Evolutionary conservation across 2,113 vertebrate species (phyloP).

Genomic region (Nematolebias whitei): DNA sequence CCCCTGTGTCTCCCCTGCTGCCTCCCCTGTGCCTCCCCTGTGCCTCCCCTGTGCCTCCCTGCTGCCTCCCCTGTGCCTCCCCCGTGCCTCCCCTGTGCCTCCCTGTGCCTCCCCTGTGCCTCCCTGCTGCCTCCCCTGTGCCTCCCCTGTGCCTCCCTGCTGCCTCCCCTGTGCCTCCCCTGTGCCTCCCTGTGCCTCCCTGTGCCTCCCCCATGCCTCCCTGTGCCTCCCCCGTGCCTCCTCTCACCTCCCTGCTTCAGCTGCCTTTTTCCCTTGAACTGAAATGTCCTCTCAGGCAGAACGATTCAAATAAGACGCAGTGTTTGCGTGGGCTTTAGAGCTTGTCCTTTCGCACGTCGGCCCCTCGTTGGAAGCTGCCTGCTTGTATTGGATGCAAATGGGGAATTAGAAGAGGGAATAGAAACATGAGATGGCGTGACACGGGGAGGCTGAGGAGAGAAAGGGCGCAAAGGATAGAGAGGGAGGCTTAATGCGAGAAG

Average conservation of each 20-base stretch:
- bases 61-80: no score
- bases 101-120: no score
- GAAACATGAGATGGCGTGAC: slow-evolving; percentile 78
- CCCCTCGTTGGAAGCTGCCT: slow-evolving; percentile 50
- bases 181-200: no score
- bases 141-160: no score
- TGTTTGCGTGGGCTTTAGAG: slow-evolving; percentile 50
- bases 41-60: no score
- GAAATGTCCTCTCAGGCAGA: slow-evolving; percentile 32
- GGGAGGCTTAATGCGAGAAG: slow-evolving; percentile 65
- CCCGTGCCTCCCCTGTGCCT: no score
- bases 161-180: no score
- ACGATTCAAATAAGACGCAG: slow-evolving; percentile 49
- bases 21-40: no score
- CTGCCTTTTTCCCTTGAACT: slow-evolving; percentile 30
- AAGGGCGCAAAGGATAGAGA: slow-evolving; percentile 51
- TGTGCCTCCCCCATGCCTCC: slow-evolving; percentile 42
- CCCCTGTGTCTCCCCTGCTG: no score
- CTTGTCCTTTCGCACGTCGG: slow-evolving; percentile 49
- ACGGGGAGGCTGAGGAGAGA: slow-evolving; percentile 47
- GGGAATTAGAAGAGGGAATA: slow-evolving; percentile 66
- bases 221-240: slow-evolving; percentile 21
- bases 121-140: no score
- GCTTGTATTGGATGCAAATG: slow-evolving; percentile 77
- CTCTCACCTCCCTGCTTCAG: slow-evolving; percentile 15